A percentile compares a stretch with the other conserved stretches of the same genome.
Conservation (phyloP, 2,113 vertebrate species). For the Tupaia tana region DNA sequence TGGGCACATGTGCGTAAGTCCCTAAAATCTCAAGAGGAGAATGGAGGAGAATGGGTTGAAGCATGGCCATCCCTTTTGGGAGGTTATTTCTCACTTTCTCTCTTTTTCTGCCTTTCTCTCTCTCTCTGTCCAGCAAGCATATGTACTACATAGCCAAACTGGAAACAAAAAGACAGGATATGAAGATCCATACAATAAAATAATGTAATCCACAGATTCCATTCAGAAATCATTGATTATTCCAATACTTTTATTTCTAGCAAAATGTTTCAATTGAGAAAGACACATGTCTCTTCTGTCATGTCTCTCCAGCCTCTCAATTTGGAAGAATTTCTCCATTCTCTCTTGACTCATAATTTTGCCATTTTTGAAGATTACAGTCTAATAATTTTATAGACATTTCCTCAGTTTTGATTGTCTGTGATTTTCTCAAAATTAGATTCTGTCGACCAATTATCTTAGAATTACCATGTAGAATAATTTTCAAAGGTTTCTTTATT, state of each 20-base stretch:
- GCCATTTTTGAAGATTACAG: neutral
- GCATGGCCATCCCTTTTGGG: too few relatives aligned
- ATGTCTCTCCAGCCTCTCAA: neutral
- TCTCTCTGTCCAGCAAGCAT: too few relatives aligned
- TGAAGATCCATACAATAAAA: neutral
- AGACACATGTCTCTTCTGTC: neutral
- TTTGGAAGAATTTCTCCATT: neutral
- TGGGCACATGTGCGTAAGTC: too few relatives aligned
- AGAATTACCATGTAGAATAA: neutral
- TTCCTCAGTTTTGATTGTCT: neutral
- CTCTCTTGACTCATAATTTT: neutral
- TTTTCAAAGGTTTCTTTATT: neutral
- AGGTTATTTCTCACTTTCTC: too few relatives aligned
- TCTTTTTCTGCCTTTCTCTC: too few relatives aligned
- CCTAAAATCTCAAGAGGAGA: too few relatives aligned
- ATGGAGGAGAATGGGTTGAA: too few relatives aligned
- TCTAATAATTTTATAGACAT: neutral
- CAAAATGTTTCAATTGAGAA: neutral
- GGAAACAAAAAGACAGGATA: too few relatives aligned
- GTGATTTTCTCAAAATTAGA: neutral
- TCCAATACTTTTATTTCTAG: neutral
- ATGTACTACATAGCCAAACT: too few relatives aligned
- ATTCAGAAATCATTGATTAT: neutral
- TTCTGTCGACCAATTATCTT: neutral
- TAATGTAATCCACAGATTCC: neutral